Base-by-base conservation (phyloP, 2,797 vertebrate species). In the Schizopygopsis malacanthus region DNA sequence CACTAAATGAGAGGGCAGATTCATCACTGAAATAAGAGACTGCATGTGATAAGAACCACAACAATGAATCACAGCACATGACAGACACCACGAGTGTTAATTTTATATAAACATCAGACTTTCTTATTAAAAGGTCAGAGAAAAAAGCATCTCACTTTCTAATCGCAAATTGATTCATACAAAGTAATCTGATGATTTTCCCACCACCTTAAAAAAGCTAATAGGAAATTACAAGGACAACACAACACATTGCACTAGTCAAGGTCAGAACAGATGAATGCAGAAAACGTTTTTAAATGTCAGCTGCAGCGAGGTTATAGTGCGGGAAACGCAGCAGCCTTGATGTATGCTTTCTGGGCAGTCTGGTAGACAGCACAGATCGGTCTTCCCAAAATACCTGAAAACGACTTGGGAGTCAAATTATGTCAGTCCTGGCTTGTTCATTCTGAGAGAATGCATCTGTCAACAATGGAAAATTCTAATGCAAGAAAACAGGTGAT, bases 401-500 rank as follows among this genome's bases (percentile, higher is more conserved):
- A 54, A 77, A 86, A 80, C 54, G 37, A 79, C 86, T 91, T 89
- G 88, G 83, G 90, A 89, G 90, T 87, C 85, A 88, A 84, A 85
- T 71, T 65, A 87, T 67, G 85, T 84, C 61, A 2, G 9, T 65
- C 84, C 89, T 82, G 83, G 82, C 87, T 83, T 71, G 87, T 84
- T 79, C 80, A 79, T 16, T 88, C 87, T 79, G 82, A 79, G 39
- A 73, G 76, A 79, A 5, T 88, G 71, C 65, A 50, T 65, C 79
- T 25, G 56, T 87, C 22, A 70, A 83, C 81, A 25, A 73, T 45
- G 71, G n/a, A 85, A 25, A 79, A 87, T 59, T 88, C 7, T 78
- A 82, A 83, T 79, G 84, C 72, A 69, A 87, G 85, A 89, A 87
- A 89, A 88, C 71, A 65, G 59, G 77, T 91, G 89, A 91, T 92